Base-by-base conservation (phyloP, 2,888 invertebrate species). In the Drepana falcataria region DNA sequence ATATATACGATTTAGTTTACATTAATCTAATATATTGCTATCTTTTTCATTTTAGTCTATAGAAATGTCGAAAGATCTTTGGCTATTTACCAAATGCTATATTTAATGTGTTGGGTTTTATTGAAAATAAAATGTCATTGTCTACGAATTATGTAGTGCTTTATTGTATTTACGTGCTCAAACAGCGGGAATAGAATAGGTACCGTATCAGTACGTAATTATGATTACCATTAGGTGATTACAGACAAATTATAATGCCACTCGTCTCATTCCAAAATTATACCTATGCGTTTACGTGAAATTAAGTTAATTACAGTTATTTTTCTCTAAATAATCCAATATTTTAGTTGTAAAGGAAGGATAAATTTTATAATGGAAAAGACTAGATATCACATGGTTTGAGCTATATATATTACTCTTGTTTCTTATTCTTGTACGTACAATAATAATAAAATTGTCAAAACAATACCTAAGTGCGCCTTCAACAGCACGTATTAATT, bases 1-100 rank as follows among this genome's bases (percentile, higher is more conserved):
- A 89, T 89, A 88, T 80, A 81, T 85, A 87, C 81, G 79, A 86
- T 86, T 87, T 85, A 85, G 84, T 85, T 44, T 86, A 90, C 79
- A 87, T 87, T 90, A 91, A 68, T 86, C 91, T 91, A 89, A 86
- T 86, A 87, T 91, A 91, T 90, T 91, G 91, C 91, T 91, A 90
- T 91, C 87, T 82, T 89, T 85, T 91, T 86, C 88, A 85, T 81
- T 87, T 89, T 87, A 90, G 89, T 89, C 91, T 89, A 91, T 87
- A 89, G 85, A 86, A 79, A 79, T 80, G 82, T 82, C 82, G 80
- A 87, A 83, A 79, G 83, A 82, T 79, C 79, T 70, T 75, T 77
- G 79, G 75, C 74, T 81, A 75, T 76, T 75, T 68, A 73, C 66
- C 65, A 74, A 73, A 77, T 76, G 72, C 78, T 76, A 68, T 66